Evolutionary conservation across 2,113 vertebrate genomes (phyloP).

Genomic region (Agapornis roseicollis): DNA sequence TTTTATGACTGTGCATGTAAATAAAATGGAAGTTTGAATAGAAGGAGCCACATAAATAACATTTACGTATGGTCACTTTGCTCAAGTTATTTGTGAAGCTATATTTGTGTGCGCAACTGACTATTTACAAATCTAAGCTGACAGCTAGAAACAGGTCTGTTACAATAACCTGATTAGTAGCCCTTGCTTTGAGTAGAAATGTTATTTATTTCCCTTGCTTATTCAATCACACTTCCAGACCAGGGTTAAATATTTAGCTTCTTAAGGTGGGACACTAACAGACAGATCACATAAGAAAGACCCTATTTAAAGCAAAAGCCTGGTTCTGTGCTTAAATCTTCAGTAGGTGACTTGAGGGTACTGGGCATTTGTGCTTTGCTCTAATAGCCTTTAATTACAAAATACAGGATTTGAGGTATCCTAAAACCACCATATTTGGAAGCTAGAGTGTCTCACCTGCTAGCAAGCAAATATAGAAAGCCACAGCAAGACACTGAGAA

Average conservation of each 20-base stretch:
- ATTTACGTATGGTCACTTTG: neutral
- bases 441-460: neutral
- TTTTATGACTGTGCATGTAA: neutral
- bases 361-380: neutral
- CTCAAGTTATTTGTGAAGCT: neutral
- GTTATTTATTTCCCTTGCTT: neutral
- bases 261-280: neutral
- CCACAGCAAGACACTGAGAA: neutral
- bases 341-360: neutral
- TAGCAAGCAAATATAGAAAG: neutral
- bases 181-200: neutral
- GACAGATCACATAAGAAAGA: neutral
- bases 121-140: neutral
- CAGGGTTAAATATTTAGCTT: neutral
- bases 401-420: neutral
- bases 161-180: neutral
- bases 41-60: neutral
- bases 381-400: neutral
- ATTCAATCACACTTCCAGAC: neutral
- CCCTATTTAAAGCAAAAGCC: neutral
- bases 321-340: neutral
- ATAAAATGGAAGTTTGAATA: neutral
- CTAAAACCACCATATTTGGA: neutral
- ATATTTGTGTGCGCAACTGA: neutral
- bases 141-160: neutral